Conservation (phyloP, 2,888 invertebrate genomes). For the Allolobophora icterica region DNA sequence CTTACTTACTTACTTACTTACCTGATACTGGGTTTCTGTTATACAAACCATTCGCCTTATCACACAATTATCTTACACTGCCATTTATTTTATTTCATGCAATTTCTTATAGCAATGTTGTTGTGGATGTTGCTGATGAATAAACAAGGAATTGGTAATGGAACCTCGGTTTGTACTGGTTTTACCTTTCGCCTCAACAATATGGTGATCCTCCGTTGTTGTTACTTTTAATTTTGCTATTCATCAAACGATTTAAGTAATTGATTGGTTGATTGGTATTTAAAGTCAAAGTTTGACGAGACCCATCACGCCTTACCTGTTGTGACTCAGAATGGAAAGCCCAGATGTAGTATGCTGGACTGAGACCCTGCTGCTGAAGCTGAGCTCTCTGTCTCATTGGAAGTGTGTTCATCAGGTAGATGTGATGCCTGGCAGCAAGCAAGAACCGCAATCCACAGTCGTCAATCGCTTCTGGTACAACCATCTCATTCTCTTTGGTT, state of each 20-base stretch:
- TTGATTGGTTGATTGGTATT: not conserved
- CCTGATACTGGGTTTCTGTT: not conserved
- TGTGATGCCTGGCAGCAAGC: slow-evolving; percentile 95
- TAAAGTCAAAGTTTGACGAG: not conserved
- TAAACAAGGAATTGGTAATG: not conserved
- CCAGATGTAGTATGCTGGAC: slow-evolving; percentile 87
- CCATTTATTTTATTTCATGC: not conserved
- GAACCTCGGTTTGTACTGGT: not conserved
- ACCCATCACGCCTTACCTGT: slow-evolving; percentile 68
- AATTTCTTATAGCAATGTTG: not conserved
- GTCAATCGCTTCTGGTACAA: slow-evolving; percentile 72
- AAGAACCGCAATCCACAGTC: slow-evolving; percentile 96
- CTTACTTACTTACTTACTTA: no score
- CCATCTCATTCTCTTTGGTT: slow-evolving; percentile 2
- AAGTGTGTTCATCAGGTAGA: slow-evolving; percentile 89
- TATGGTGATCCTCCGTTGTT: not conserved
- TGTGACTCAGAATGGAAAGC: slow-evolving; percentile 98
- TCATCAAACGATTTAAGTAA: not conserved
- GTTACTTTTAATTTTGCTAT: not conserved
- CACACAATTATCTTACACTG: not conserved
- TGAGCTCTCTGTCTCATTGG: slow-evolving; percentile 86
- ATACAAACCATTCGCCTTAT: not conserved
- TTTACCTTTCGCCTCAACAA: not conserved
- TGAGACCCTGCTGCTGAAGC: slow-evolving; percentile 78
- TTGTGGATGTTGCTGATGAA: not conserved